Conservation (phyloP, 2,113 vertebrate species). For the Fukomys damarensis region DNA sequence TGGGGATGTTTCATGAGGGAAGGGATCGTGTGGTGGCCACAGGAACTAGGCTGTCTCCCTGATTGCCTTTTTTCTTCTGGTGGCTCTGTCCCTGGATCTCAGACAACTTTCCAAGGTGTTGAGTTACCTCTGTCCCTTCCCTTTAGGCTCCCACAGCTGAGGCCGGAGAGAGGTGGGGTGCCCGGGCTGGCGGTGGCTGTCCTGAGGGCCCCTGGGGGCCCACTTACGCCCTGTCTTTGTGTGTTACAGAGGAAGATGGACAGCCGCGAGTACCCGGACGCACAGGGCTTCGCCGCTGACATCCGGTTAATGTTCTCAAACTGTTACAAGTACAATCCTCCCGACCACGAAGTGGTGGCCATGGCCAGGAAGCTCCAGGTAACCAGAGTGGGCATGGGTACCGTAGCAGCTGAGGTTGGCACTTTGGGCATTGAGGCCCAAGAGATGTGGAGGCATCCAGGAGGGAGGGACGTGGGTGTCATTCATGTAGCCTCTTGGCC, state of each 20-base stretch:
- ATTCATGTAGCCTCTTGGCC: accelerated
- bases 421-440: background rate
- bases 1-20: too few species aligned
- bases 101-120: background rate
- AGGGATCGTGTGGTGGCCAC: background rate
- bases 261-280: slow-evolving; percentile 93
- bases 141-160: accelerated
- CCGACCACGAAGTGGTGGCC: slow-evolving; percentile 93
- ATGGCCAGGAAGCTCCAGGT: slow-evolving; percentile 97
- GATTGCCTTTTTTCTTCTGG: background rate
- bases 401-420: background rate
- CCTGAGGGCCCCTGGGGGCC: accelerated
- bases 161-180: too few species aligned
- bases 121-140: background rate
- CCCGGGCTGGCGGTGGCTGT: background rate
- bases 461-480: background rate
- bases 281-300: slow-evolving; percentile 94
- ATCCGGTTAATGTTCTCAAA: slow-evolving; percentile 98
- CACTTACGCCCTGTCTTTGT: slow-evolving; percentile 42
- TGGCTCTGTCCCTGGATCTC: background rate
- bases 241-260: slow-evolving; percentile 95
- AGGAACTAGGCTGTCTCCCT: accelerated
- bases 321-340: slow-evolving; percentile 99
- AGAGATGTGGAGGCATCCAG: accelerated
- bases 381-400: background rate